Conservation (phyloP, 2,113 vertebrate species). For the Atrichornis clamosus region DNA sequence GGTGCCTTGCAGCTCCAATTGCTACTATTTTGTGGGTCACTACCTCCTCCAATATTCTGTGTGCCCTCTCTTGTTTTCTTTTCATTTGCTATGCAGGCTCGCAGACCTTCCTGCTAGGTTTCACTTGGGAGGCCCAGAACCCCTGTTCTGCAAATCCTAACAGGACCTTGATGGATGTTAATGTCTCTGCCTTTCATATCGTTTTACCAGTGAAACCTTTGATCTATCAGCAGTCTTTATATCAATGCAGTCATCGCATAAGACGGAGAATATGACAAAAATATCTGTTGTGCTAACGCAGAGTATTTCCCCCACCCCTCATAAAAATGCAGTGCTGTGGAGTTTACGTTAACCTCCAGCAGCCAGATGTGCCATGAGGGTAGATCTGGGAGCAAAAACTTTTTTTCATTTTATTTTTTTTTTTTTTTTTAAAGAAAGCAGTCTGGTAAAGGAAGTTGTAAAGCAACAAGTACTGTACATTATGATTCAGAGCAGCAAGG, state of each 20-base stretch:
- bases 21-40: slow-evolving; percentile 70
- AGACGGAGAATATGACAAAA: slow-evolving; percentile 72
- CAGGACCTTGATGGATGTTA: slow-evolving; percentile 89
- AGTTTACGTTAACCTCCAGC: background rate
- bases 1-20: slow-evolving; percentile 54
- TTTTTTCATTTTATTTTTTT: background rate
- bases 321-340: slow-evolving; percentile 9
- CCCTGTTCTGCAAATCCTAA: slow-evolving; percentile 84
- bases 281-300: background rate
- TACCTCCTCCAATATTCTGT: slow-evolving; percentile 76
- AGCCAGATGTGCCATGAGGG: slow-evolving; percentile 68
- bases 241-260: slow-evolving; percentile 73
- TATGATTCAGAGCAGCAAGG: slow-evolving; percentile 78
- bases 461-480: slow-evolving; percentile 72
- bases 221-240: slow-evolving; percentile 85
- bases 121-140: slow-evolving; percentile 84
- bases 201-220: slow-evolving; percentile 84
- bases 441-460: slow-evolving; percentile 69
- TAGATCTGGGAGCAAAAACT: slow-evolving; percentile 75
- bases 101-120: slow-evolving; percentile 78
- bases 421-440: background rate
- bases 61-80: slow-evolving; percentile 74
- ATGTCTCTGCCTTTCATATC: slow-evolving; percentile 86
- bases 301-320: background rate
- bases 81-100: slow-evolving; percentile 68